Evolutionary conservation across 2,113 vertebrate genomes (phyloP), one percentile per base, ranked within the genome.

Genomic region (Nyctereutes procyonoides): DNA sequence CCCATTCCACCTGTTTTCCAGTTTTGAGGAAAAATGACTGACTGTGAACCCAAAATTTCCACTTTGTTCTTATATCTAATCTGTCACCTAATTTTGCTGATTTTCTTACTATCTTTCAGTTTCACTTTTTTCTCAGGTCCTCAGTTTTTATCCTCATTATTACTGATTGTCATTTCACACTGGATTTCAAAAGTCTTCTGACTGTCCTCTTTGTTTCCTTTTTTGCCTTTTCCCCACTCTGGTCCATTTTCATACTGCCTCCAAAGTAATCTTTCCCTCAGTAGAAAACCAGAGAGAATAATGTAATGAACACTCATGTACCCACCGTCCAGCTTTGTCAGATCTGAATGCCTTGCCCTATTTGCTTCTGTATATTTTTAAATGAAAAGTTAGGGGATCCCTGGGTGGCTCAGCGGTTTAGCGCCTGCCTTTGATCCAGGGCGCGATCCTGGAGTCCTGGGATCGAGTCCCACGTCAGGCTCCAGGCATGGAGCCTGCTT

Each of bases 361-460:
- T 93, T 62, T 85, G 53, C 14, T 95, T 96, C 15, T 97, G 1
- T 67, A 2, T 62, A 16, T 65, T 94, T 96, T 77, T n/a, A 17
- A 77, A 55, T 86, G 82, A 63, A 95, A 43, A 24, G 51, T 30
- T 60, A 16, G 43, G 43, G 43, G 43, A 43, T 43, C 43, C 43
- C 43, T 43, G 43, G 43, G 43, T 8, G 43, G 43, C 43, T 43
- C 43, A 43, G 43, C 43, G 43, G 43, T 43, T 43, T 43, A 43
- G 43, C 1, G 43, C 43, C 43, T 43, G 43, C 43, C 43, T 43
- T 43, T 43, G 43, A 7, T 43, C 43, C 43, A 43, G 43, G 43
- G 43, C 43, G 1, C 7, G 43, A 43, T 43, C 43, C 43, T 43
- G 43, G 43, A 43, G 43, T 43, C 43, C 43, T 7, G 6, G 43